Evolutionary conservation across 1,140 invertebrate genomes (phyloP).

Genomic region (Galleria mellonella): DNA sequence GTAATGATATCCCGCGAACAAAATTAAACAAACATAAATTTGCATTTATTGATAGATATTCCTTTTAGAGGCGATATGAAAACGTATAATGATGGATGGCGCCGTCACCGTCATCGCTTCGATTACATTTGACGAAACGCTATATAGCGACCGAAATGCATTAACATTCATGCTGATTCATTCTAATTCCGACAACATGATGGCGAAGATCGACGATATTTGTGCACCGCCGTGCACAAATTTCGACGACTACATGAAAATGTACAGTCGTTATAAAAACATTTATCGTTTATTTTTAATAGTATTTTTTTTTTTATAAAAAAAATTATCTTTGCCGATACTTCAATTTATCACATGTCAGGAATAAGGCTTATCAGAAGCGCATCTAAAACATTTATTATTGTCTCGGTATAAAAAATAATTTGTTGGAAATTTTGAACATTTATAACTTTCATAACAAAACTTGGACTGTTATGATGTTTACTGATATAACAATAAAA

Average conservation of each 20-base stretch:
- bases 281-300: no score
- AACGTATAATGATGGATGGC: conserved; percentile 42
- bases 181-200: conserved; percentile 6
- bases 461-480: no score
- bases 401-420: no score
- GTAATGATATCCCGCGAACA: conserved; percentile 6
- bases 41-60: conserved; percentile 36
- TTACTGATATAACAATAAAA: no score
- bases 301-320: no score
- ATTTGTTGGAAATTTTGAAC: no score
- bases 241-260: conserved; percentile 12
- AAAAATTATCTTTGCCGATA: no score
- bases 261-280: no score
- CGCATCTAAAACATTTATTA: no score
- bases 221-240: conserved; percentile 8
- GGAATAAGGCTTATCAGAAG: no score
- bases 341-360: no score
- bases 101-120: conserved; percentile 19
- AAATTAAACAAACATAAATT: conserved; percentile 27
- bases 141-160: conserved; percentile 50
- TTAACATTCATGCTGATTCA: conserved; percentile 48
- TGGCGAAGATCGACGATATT: conserved; percentile 17
- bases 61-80: conserved; percentile 34
- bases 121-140: conserved; percentile 49
- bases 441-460: no score